Conservation (phyloP, 2,113 vertebrate species). For the Hystrix brachyura region DNA sequence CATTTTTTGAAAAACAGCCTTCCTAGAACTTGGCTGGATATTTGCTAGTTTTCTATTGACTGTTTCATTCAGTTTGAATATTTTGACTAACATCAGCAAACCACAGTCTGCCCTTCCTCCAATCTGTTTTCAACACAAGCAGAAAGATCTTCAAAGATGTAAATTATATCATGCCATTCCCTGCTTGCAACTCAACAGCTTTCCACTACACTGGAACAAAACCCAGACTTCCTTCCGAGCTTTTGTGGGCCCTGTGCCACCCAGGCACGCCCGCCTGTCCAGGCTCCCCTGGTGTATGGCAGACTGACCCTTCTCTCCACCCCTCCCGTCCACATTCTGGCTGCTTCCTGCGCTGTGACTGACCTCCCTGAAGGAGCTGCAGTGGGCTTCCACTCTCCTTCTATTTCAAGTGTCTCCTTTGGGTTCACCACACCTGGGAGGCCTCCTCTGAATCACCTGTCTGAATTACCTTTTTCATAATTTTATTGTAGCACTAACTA, state of each 20-base stretch:
- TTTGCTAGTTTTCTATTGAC: neutral
- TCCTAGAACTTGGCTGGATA: neutral
- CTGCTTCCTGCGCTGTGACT: neutral
- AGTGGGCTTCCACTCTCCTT: neutral
- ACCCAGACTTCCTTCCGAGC: neutral
- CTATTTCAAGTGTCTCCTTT: neutral
- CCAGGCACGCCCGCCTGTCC: accelerated
- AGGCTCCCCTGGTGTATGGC: neutral
- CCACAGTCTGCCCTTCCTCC: neutral
- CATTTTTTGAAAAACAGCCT: neutral
- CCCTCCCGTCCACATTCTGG: accelerated
- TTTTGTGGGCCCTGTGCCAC: neutral
- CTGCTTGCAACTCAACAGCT: neutral
- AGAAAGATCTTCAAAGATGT: constrained; percentile 15
- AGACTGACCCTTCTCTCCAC: neutral
- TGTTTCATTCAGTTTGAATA: neutral
- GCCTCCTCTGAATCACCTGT: neutral
- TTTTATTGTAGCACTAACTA: neutral
- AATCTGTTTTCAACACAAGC: neutral
- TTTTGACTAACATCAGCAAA: constrained; percentile 35
- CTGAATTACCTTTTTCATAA: neutral
- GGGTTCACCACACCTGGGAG: neutral
- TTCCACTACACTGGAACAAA: neutral
- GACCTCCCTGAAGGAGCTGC: neutral
- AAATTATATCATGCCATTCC: neutral